phyloP scores from a whole-genome alignment of 2,113 vertebrate species.

The Podilymbus podiceps region DNA sequence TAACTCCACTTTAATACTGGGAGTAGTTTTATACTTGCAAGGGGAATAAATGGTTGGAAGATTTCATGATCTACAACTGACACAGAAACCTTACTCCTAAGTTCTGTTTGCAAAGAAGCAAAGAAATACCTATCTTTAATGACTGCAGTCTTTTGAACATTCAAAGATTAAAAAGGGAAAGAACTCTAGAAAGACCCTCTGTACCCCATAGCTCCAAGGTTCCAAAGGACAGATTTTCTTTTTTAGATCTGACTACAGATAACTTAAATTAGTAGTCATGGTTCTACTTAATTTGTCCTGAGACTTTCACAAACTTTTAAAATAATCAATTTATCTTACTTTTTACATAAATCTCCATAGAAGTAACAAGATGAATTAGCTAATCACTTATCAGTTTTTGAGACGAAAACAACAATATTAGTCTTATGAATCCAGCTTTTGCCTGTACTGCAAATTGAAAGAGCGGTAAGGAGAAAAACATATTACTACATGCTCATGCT shows the following conservation, averaged over 20 bases:
- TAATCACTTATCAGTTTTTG: not conserved
- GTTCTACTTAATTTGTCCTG: not conserved
- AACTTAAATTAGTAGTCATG: not conserved
- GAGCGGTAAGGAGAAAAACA: not conserved
- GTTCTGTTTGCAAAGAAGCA: not conserved
- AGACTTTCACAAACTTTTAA: not conserved
- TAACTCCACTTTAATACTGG: not conserved
- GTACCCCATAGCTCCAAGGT: not conserved
- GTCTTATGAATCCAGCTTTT: not conserved
- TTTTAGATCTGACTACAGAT: not conserved
- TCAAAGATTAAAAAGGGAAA: not conserved
- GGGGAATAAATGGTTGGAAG: not conserved
- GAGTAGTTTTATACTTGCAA: not conserved
- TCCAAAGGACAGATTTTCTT: not conserved
- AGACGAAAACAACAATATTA: not conserved
- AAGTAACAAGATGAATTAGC: not conserved
- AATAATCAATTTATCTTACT: not conserved
- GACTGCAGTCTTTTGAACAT: not conserved
- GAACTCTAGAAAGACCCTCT: not conserved
- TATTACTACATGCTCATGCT: not conserved
- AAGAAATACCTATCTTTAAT: not conserved
- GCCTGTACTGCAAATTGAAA: not conserved
- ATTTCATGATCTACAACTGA: not conserved
- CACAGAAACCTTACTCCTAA: not conserved
- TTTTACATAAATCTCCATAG: not conserved